Evolutionary conservation across 2,113 vertebrate genomes (phyloP), one percentile per base, ranked within the genome.

Genomic region (Connochaetes taurinus): DNA sequence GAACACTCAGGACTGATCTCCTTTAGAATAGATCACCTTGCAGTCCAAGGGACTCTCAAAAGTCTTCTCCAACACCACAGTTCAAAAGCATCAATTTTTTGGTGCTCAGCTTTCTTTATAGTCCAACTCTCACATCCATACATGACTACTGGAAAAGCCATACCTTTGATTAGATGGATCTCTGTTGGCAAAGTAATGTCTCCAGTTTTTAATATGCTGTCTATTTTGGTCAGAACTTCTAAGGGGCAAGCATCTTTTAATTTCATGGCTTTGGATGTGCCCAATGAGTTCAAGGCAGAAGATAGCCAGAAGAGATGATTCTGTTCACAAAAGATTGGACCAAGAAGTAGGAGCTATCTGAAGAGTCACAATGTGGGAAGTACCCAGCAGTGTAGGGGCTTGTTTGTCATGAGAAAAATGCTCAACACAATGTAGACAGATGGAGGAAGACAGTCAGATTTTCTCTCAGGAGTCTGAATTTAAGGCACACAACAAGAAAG

Each of bases 301-400:
- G 21, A 7, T 23, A 60, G 27, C 7, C 6, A 60, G 25, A 83
- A 8, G 7, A 83, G 25, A 40, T 6, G 5, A 62, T 1, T 3
- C 1, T 40, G 5, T 5, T 74, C 31, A 45, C 67, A 45, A 76
- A 25, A 16, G 5, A 47, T 3, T 57, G 2, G 13, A 58, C 16
- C 10, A 60, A 88, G 15, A 76, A 90, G n/a, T 3, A 81, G 23
- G 16, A 36, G 6, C 45, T 96, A 14, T 5, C 36, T 40, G 27
- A 62, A 40, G 43, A 58, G 9, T 36, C 1, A 81, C 3, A 2
- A 74, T 7, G 9, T 43, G 11, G 16, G 55, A 2, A 2, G 10
- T n/a, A 0, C 6, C 1, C 13, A 78, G 8, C 2, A 29, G 5
- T 53, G 27, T 67, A n/a, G 12, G 3, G 3, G 6, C 16, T 19